Evolutionary conservation across 2,797 vertebrate genomes (phyloP), one percentile per base, ranked within the genome.

Genomic region (Sebastes diaconus): DNA sequence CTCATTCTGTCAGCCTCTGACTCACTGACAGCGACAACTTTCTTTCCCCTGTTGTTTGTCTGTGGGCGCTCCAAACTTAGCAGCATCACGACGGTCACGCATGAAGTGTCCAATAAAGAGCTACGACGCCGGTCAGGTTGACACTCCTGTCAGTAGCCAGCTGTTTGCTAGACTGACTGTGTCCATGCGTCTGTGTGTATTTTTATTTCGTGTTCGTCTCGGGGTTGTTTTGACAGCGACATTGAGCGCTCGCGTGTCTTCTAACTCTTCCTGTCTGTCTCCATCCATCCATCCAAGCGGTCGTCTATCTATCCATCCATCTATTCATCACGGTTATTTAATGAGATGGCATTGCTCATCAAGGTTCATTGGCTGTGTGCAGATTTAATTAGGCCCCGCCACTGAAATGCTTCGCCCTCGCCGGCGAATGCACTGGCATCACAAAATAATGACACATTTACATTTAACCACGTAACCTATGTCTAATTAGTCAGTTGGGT

Each of bases 401-500:
- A 80, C 79, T 73, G 87, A 90, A 87, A 86, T 63, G 84, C 71
- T 87, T 77, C 14, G 84, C 86, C 87, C 91, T 90, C 80, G 50
- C 90, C 55, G 60, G 82, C 72, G 30, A 85, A 84, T n/a, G 68
- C 75, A 42, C 73, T 66, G 70, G 77, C 87, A 81, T 92, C 83
- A 72, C 77, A 90, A 92, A 95, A 95, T 95, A 96, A 96, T 95
- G 93, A 96, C 93, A 94, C 94, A 95, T 96, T 96, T 95, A 95
- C 95, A 95, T 96, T 95, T 93, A 94, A 92, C 94, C 87, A 80
- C 91, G 83, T 92, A 90, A 93, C 93, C 95, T 92, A 93, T 93
- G 93, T 95, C 94, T 95, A 96, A 96, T 96, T 96, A 96, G 94
- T 92, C 94, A 92, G 87, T 92, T 93, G 92, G 91, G 92, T 91